A percentile compares a stretch with the other conserved stretches of the same genome.
These are phyloP conservation scores for Struthidea cinerea DNA, from an alignment of 2,113 vertebrate species.

Conservation along the genomic window DNA sequence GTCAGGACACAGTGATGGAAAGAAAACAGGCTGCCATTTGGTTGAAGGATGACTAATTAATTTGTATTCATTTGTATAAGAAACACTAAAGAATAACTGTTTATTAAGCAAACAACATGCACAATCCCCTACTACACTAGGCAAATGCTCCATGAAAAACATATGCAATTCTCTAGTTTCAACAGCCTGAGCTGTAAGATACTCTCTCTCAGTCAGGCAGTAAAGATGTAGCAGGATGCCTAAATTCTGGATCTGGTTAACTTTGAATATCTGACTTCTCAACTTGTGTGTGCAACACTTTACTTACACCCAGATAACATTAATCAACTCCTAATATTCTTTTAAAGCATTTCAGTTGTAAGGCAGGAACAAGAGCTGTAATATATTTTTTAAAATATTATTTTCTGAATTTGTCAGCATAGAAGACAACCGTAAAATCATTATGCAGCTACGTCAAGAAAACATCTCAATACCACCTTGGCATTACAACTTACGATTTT, in stretches of 20 bases:
- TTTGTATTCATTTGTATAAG: not conserved
- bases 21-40: not conserved
- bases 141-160: not conserved
- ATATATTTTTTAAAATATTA: fast-evolving
- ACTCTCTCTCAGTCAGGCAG: not conserved
- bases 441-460: not conserved
- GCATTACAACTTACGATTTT: not conserved
- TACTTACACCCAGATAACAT: not conserved
- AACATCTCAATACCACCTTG: not conserved
- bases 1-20: not conserved
- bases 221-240: not conserved
- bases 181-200: not conserved
- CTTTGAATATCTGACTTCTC: not conserved
- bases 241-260: not conserved
- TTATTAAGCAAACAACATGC: not conserved
- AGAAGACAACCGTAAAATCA: not conserved
- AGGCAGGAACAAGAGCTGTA: not conserved
- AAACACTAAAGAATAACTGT: not conserved
- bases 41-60: not conserved
- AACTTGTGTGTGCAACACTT: not conserved
- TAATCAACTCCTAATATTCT: not conserved
- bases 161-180: not conserved
- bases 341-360: not conserved
- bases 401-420: not conserved
- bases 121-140: not conserved